Evolutionary conservation across 2,888 invertebrate species (phyloP), one percentile per base, ranked within the genome.

Genomic region (Drosophila seclusa): DNA sequence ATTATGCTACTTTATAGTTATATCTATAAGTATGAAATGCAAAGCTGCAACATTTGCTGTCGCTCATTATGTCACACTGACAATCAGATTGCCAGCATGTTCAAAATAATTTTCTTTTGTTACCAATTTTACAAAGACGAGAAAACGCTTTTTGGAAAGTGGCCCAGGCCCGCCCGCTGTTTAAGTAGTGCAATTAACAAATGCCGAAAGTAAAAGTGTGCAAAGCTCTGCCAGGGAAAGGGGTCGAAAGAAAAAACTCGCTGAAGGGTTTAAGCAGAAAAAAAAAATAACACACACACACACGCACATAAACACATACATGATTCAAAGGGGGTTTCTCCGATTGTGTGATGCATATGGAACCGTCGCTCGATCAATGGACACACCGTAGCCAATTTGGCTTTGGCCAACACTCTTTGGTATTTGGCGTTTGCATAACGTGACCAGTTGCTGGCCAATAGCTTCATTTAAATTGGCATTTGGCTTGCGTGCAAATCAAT

Each of bases 111-210:
- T 75, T 75, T 75, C 71, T 67, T 62, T 76, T 76, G 75, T 76
- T 70, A n/a, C 18, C 70, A 54, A 60, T 50, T 21, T 57, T 24
- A 53, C 40, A 57, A 49, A 38, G 62, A 31, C 75, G 61, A 75
- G 71, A 62, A 70, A 74, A 70, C 52, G 50, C 48, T 75, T 62
- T 65, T 76, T 68, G 68, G 82, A 83, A 83, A 83, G 83, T 84
- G 57, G 67, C 64, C 50, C 73, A 60, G 73, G 70, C 73, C 80
- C 78, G 82, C 80, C 82, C 80, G 84, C 78, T 78, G 83, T 61
- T 82, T 73, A 82, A 80, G 67, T 80, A 84, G 79, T 76, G 82
- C 85, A 83, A 83, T 83, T 84, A 83, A 75, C 75, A 66, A 73
- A 62, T 61, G 55, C 73, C 74, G 71, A 83, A 83, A 83, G 85